These are phyloP conservation scores for Eumaeus atala DNA, from an alignment of 1,140 invertebrate genomes.

Conservation along the genomic window DNA sequence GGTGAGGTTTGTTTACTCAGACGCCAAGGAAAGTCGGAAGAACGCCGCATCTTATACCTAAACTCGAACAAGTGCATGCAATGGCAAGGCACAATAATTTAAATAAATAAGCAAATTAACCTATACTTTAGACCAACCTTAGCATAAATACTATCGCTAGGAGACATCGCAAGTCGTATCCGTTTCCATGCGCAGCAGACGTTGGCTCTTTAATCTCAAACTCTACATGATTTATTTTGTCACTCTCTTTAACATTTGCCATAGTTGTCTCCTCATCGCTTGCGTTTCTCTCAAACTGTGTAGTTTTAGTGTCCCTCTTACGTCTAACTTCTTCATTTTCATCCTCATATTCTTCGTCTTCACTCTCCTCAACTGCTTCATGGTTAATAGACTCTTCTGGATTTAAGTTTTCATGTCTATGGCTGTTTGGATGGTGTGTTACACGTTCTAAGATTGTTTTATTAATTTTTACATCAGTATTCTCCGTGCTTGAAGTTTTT, in stretches of 20 bases:
- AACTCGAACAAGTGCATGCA: conserved; percentile 53
- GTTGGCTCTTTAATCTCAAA: conserved; percentile 25
- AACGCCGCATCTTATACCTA: background rate
- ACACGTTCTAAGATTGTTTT: conserved; percentile 50
- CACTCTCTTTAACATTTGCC: conserved; percentile 26
- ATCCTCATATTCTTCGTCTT: conserved; percentile 36
- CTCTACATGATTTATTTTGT: conserved; percentile 41
- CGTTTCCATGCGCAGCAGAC: conserved; percentile 3
- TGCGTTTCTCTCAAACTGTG: conserved; percentile 43
- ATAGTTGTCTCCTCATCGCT: conserved; percentile 31
- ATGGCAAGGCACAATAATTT: conserved; percentile 63
- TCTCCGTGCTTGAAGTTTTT: conserved; percentile 28
- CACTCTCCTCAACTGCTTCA: conserved; percentile 29
- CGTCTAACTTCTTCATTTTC: conserved; percentile 34
- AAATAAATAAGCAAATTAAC: conserved; percentile 59
- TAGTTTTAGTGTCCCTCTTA: conserved; percentile 50
- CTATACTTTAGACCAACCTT: conserved; percentile 15
- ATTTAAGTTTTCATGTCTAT: conserved; percentile 30
- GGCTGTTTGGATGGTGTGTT: conserved; percentile 30
- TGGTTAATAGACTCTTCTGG: conserved; percentile 44
- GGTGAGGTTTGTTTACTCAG: conserved; percentile 22
- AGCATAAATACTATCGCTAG: background rate
- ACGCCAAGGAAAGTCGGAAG: conserved; percentile 3
- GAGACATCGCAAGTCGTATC: background rate
- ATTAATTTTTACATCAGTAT: conserved; percentile 22